These are phyloP conservation scores for Podabrus alpinus DNA, from an alignment of 2,888 invertebrate genomes.

Conservation along the genomic window DNA sequence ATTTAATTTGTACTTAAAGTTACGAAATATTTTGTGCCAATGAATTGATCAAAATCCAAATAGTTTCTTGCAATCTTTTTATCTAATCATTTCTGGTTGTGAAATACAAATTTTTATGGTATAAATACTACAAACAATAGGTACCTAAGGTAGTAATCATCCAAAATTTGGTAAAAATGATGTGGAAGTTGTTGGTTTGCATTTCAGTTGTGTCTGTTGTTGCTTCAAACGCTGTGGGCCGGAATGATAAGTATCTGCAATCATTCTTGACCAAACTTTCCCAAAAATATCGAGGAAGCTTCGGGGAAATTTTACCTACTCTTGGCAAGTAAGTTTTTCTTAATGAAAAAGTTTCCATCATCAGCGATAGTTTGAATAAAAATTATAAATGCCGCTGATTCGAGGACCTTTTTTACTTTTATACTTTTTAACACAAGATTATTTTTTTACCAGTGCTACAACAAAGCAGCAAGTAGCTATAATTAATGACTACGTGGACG, in stretches of 20 bases:
- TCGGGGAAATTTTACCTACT: neutral
- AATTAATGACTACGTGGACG: slow-evolving; percentile 10
- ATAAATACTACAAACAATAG: neutral
- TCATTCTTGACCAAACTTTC: neutral
- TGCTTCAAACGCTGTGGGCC: neutral
- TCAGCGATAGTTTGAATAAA: too few species aligned
- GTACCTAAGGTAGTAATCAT: neutral
- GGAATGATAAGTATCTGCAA: neutral
- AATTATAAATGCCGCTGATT: too few species aligned
- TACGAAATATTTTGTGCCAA: neutral
- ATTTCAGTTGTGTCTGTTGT: neutral
- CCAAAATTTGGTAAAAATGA: neutral
- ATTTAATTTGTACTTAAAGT: neutral
- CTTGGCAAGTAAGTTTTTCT: neutral
- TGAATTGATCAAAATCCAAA: neutral
- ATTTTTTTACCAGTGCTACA: neutral
- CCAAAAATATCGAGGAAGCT: neutral
- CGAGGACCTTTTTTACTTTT: too few species aligned
- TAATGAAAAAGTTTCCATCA: too few species aligned
- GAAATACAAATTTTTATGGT: neutral
- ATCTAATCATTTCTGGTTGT: neutral
- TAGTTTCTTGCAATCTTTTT: neutral
- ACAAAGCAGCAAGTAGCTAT: neutral
- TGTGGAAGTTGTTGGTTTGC: neutral
- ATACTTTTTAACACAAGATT: neutral